Evolutionary conservation across 2,113 vertebrate genomes (phyloP).

Genomic region (Albula goreensis): DNA sequence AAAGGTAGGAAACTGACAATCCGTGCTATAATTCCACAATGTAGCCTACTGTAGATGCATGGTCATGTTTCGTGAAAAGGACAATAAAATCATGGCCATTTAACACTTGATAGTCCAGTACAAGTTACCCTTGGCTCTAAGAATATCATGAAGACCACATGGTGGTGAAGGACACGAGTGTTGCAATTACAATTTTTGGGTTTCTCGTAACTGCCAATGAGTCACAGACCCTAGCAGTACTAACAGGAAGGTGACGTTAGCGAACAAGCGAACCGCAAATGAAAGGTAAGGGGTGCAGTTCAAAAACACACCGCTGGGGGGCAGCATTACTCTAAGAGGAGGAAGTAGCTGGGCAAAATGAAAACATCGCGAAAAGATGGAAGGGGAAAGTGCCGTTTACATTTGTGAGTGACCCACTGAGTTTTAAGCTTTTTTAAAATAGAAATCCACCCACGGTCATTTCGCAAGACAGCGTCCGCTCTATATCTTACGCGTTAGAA

Average conservation of each 20-base stretch:
- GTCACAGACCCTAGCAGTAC: too few relatives aligned
- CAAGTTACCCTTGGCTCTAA: too few relatives aligned
- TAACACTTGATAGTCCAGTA: too few relatives aligned
- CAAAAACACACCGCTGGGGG: slow-evolving; percentile 16
- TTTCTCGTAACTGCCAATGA: too few relatives aligned
- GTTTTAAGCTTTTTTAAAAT: slow-evolving; percentile 25
- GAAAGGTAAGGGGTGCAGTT: background rate
- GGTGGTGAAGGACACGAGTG: too few relatives aligned
- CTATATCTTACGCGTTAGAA: background rate
- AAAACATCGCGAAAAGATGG: slow-evolving; percentile 17
- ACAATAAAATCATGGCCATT: too few relatives aligned
- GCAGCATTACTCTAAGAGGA: slow-evolving; percentile 16
- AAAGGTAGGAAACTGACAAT: too few relatives aligned
- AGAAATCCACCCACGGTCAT: slow-evolving; percentile 15
- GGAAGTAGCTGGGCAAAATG: slow-evolving; percentile 28
- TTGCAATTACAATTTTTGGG: too few relatives aligned
- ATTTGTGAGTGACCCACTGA: slow-evolving; percentile 4
- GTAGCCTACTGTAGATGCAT: too few relatives aligned
- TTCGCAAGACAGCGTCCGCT: slow-evolving; percentile 45
- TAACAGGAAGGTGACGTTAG: background rate
- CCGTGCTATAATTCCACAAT: too few relatives aligned
- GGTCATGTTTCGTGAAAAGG: too few relatives aligned
- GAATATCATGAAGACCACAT: too few relatives aligned
- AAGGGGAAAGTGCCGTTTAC: slow-evolving; percentile 23
- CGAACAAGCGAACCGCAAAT: background rate